Evolutionary conservation across 1,140 invertebrate species (phyloP).

Genomic region (Wasmannia auropunctata): DNA sequence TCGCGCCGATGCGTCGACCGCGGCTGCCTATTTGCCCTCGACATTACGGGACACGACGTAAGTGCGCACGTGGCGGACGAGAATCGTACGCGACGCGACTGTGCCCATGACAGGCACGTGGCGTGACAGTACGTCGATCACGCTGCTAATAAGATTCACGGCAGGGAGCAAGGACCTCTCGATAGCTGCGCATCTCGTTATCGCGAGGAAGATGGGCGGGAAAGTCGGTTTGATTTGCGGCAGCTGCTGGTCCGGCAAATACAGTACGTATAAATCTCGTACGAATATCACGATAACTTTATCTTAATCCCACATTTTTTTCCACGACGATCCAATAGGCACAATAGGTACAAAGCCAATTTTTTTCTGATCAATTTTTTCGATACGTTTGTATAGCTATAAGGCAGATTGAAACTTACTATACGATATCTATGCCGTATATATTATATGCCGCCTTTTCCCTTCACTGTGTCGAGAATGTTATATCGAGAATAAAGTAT

Average conservation of each 20-base stretch:
- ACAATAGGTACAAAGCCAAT: background rate
- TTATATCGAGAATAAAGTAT: constrained; percentile 7
- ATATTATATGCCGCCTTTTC: constrained; percentile 31
- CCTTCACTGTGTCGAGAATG: constrained; percentile 34
- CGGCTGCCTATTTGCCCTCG: background rate
- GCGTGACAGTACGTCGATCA: constrained; percentile 29
- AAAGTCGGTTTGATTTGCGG: constrained; percentile 82
- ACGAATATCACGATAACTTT: background rate
- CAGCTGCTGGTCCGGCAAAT: constrained; percentile 83
- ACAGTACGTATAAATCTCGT: constrained; percentile 77
- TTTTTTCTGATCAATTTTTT: background rate
- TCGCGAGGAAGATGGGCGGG: constrained; percentile 78
- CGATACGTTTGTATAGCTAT: background rate
- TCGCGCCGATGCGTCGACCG: background rate
- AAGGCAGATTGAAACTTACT: background rate
- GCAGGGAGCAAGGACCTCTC: constrained; percentile 17
- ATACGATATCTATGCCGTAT: background rate
- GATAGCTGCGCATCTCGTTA: constrained; percentile 42
- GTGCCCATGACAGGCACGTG: constrained; percentile 60
- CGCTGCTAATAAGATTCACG: constrained; percentile 47
- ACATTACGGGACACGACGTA: background rate
- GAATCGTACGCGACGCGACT: background rate
- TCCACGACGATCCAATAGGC: background rate
- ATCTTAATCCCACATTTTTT: background rate
- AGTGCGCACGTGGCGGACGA: background rate